phyloP scores from a whole-genome alignment of 2,888 invertebrate genomes.

The Trisateles emortualis region DNA sequence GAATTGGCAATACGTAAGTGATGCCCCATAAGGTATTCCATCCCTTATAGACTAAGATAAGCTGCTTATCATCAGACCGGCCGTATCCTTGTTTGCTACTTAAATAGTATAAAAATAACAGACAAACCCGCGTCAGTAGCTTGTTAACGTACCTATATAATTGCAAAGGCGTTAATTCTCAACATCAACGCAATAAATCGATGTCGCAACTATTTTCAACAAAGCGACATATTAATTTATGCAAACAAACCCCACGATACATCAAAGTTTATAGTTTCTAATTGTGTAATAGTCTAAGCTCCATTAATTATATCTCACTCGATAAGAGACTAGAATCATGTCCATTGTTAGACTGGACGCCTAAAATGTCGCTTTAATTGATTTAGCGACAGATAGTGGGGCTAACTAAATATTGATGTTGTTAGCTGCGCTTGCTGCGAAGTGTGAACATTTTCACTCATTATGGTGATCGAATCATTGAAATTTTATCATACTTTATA shows the following conservation, averaged over 20 bases:
- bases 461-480: neutral
- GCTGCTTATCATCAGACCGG: too few relatives aligned
- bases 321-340: conserved; percentile 60
- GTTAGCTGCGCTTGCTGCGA: conserved; percentile 16
- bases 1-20: too few relatives aligned
- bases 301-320: conserved; percentile 62
- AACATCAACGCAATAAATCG: conserved; percentile 36
- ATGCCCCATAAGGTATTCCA: too few relatives aligned
- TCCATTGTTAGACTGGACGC: conserved; percentile 56
- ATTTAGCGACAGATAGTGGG: conserved; percentile 50
- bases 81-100: too few relatives aligned
- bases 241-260: conserved; percentile 44
- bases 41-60: too few relatives aligned
- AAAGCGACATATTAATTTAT: conserved; percentile 45
- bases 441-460: conserved; percentile 6
- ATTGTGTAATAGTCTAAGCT: conserved; percentile 54
- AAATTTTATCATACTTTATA: too few relatives aligned
- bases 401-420: conserved; percentile 29
- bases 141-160: neutral
- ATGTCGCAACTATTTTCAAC: conserved; percentile 43
- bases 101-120: neutral
- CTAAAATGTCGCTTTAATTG: conserved; percentile 60
- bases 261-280: conserved; percentile 51
- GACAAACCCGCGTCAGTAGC: neutral
- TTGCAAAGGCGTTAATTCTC: conserved; percentile 21